Evolutionary conservation across 2,888 invertebrate species (phyloP), one percentile per base, ranked within the genome.

Genomic region (Amitus sp.): DNA sequence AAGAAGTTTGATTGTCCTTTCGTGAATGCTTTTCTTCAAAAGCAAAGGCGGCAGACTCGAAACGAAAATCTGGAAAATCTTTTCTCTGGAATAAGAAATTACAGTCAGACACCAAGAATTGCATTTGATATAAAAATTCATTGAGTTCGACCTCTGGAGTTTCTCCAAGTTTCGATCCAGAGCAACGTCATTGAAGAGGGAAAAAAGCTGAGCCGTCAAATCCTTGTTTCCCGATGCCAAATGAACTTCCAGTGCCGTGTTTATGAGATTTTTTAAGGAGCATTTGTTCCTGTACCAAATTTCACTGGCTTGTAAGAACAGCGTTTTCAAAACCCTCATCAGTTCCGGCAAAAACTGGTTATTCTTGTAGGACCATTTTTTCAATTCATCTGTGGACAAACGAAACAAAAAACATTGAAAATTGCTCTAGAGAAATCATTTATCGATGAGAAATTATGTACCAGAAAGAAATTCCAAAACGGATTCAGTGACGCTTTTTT

Each of bases 381-480:
- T 67, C 18, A 80, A 47, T 67, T 58, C 73, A 40, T 72, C 81
- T 80, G 55, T 40, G 55, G 62, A 43, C 20, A 43, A n/a, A n/a
- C n/a, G n/a, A n/a, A n/a, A n/a, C n/a, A n/a, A n/a, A n/a, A n/a
- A n/a, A n/a, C n/a, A n/a, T n/a, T n/a, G n/a, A n/a, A n/a, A n/a
- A n/a, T n/a, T n/a, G n/a, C n/a, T n/a, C n/a, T n/a, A n/a, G n/a
- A n/a, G n/a, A n/a, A n/a, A n/a, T n/a, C n/a, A n/a, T n/a, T n/a
- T n/a, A 45, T 23, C 9, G 12, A 7, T 34, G 7, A 9, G 7
- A 45, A 27, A 46, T 50, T 9, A 10, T 28, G 79, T 80, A 80
- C 86, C 86, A 69, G 84, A 86, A 65, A 88, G 78, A 72, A 86
- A 88, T 58, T 83, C 79, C 0, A 86, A 64, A 17, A 88, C 78